These are phyloP conservation scores for Ips nitidus DNA, from an alignment of 1,140 invertebrate genomes.

Conservation along the genomic window DNA sequence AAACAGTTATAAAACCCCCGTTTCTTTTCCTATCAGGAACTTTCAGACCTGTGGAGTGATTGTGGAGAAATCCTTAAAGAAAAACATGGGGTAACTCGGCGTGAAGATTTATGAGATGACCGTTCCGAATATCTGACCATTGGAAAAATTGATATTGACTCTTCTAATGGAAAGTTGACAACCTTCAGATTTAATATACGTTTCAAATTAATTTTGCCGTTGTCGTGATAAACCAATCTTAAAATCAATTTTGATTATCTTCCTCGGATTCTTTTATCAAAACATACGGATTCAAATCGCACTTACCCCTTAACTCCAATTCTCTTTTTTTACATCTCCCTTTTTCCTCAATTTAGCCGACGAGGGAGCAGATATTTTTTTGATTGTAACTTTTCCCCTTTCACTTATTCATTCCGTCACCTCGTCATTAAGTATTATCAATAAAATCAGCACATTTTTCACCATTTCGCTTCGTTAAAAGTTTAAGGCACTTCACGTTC, in stretches of 20 bases:
- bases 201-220: neutral
- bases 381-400: conserved; percentile 35
- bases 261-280: conserved; percentile 13
- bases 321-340: conserved; percentile 22
- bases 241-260: conserved; percentile 3
- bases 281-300: conserved; percentile 24
- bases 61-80: conserved; percentile 34
- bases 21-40: conserved; percentile 35
- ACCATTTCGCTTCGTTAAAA: conserved; percentile 27
- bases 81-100: conserved; percentile 26
- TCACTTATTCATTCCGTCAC: conserved; percentile 34
- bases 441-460: conserved; percentile 34
- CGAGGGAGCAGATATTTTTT: conserved; percentile 30
- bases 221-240: neutral
- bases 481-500: conserved; percentile 15
- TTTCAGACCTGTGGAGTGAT: conserved; percentile 36
- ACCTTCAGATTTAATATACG: neutral
- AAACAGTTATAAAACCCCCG: conserved; percentile 34
- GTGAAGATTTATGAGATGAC: conserved; percentile 29
- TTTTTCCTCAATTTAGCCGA: conserved; percentile 23
- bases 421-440: conserved; percentile 31
- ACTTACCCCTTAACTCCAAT: conserved; percentile 17
- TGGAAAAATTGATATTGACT: conserved; percentile 36
- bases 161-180: conserved; percentile 30
- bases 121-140: conserved; percentile 27